phyloP scores from a whole-genome alignment of 2,888 invertebrate species.

The Oligia fasciuncula region DNA sequence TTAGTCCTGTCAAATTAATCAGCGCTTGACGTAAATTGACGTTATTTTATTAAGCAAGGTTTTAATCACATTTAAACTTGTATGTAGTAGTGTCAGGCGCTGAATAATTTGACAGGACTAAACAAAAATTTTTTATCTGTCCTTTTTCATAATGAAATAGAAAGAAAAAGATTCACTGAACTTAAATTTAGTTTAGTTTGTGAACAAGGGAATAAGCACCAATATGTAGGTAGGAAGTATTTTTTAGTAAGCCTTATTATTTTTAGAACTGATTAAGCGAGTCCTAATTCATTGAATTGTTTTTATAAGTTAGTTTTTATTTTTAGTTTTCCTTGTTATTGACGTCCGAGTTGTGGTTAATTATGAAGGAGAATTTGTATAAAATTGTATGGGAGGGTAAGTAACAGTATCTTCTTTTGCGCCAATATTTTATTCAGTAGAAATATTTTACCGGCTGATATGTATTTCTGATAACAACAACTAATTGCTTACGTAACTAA shows the following conservation, averaged over 20 bases:
- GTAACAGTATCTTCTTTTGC: background rate
- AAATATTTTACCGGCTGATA: background rate
- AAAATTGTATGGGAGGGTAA: background rate
- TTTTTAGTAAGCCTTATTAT: slow-evolving; percentile 1
- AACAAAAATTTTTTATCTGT: no score
- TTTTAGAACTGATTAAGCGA: slow-evolving; percentile 11
- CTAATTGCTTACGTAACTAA: slow-evolving; percentile 23
- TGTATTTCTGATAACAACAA: slow-evolving; percentile 14
- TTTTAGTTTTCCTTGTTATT: background rate
- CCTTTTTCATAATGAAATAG: no score
- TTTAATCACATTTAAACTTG: no score
- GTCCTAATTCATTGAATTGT: background rate
- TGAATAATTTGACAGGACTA: no score
- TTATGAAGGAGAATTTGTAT: background rate
- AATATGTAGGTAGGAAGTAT: background rate
- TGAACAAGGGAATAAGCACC: no score
- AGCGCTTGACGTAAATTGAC: no score
- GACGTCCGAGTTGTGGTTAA: background rate
- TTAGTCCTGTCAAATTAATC: no score
- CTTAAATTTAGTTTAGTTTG: no score
- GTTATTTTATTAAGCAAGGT: no score
- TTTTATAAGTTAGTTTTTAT: slow-evolving; percentile 10
- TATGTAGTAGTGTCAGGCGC: no score
- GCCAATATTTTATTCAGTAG: background rate
- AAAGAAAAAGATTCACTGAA: no score